These are phyloP conservation scores for Abscondita cerata DNA, from an alignment of 2,888 invertebrate species.

Conservation along the genomic window DNA sequence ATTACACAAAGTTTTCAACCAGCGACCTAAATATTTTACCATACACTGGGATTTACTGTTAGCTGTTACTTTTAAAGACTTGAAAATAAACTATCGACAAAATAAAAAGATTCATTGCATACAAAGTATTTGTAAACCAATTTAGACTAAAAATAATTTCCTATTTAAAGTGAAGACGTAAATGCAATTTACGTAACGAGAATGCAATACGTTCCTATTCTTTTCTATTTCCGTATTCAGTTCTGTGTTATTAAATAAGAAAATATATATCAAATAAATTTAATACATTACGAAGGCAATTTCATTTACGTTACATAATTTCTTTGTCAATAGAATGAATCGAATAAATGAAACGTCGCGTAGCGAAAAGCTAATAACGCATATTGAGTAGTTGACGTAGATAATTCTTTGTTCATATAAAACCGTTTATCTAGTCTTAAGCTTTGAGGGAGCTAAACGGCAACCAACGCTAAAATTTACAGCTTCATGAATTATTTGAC, in stretches of 20 bases:
- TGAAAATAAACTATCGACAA: too few species aligned
- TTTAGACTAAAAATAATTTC: too few species aligned
- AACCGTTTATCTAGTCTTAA: slow-evolving; percentile 22
- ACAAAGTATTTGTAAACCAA: too few species aligned
- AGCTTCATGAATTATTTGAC: slow-evolving; percentile 31
- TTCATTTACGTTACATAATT: neutral
- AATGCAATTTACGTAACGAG: too few species aligned
- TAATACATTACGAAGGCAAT: neutral
- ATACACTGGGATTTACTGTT: too few species aligned
- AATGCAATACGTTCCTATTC: too few species aligned
- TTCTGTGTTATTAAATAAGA: neutral
- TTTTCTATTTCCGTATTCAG: neutral
- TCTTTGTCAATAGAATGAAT: neutral
- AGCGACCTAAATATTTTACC: too few species aligned
- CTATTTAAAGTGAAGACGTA: too few species aligned
- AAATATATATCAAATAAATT: neutral
- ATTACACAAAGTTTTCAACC: too few species aligned
- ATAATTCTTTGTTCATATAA: slow-evolving; percentile 21
- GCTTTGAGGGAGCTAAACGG: slow-evolving; percentile 22
- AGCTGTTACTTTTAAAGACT: too few species aligned
- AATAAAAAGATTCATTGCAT: too few species aligned
- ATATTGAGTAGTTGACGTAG: slow-evolving; percentile 3
- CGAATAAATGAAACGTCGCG: neutral
- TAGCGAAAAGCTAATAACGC: neutral
- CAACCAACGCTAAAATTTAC: slow-evolving; percentile 24